Evolutionary conservation across 2,888 invertebrate species (phyloP), one percentile per base, ranked within the genome.

Genomic region (Oasisia sp.): DNA sequence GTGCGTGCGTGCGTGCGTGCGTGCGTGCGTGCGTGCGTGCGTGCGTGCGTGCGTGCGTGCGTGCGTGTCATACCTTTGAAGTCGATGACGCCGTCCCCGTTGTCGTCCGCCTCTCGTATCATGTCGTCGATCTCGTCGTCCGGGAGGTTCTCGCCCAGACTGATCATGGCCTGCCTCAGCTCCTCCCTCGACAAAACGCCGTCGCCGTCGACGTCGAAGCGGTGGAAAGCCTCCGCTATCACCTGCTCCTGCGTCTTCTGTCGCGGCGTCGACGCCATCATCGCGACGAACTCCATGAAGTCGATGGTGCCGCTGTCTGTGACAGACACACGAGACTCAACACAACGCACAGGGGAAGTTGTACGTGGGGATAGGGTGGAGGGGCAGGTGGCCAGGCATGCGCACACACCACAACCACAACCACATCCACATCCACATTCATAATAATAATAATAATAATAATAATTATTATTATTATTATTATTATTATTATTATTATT

Each of bases 231-330:
- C n/a, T 74, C 74, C 19, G 4, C n/a, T 74, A 74, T n/a, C 74
- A 74, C 4, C 74, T 74, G 19, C 27, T 74, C 27, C 74, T 74
- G 19, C 27, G 74, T 4, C 74, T 74, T 74, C 4, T 19, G 74
- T 74, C 5, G 14, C 27, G 74, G 74, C 14, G 19, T 74, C 74
- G 74, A 74, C 74, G 74, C 74, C 74, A 74, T 74, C 74, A 74
- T 74, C 74, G 74, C 74, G 19, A 74, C 74, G n/a, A 74, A 74
- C 74, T 74, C 74, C 0, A 7, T 7, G 27, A 74, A 74, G 74
- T 74, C 74, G 74, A 74, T 74, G n/a, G 19, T 74, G 74, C 74
- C 74, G 74, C 74, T 74, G 74, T 74, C 74, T 74, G 74, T n/a
- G 27, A 74, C 0, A 19, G 19, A 74, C n/a, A 74, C 5, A 74